Base-by-base conservation (phyloP, 2,888 invertebrate genomes). In the Monochamus alternatus region DNA sequence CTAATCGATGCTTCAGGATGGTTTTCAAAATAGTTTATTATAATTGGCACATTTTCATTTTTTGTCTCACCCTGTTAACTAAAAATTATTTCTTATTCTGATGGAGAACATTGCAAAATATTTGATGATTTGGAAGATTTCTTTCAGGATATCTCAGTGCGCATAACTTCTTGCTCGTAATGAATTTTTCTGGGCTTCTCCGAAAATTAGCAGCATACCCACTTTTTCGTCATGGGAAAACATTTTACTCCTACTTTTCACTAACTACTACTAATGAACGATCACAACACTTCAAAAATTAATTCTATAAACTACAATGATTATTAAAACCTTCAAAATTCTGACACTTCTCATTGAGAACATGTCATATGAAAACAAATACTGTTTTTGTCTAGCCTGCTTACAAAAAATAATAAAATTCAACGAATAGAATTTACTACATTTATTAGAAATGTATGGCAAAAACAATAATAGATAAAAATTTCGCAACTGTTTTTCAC, bases 121-220 rank as follows among this genome's bases (percentile, higher is more conserved):
- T 63, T 31, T 63, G 43, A 31, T 38, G 7, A 59, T 31, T 59
- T 59, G 47, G 47, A 47, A 59, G 14, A 32, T 59, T 31, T n/a
- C 59, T 32, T 31, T 32, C 59, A 9, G 32, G 32, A 32, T 60
- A 60, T 31, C 60, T 30, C 60, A 60, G n/a, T 60, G 60, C 60
- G 60, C 9, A 31, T 30, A 60, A 60, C n/a, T 60, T 60, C 30
- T 32, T 60, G n/a, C 60, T n/a, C 12, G 47, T 47, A 47, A 12
- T 12, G 8, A 3, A 47, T 38, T 38, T 38, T 38, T 38, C 38
- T 38, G 38, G 38, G 38, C 5, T 38, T 38, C 38, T 38, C 38
- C 38, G 38, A 38, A 38, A 38, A 38, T 38, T 38, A 38, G 5
- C 38, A 38, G 38, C 38, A 38, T 38, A 38, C 5, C 38, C 38